Base-by-base conservation (phyloP, 2,888 invertebrate species). In the Lypha dubia region DNA sequence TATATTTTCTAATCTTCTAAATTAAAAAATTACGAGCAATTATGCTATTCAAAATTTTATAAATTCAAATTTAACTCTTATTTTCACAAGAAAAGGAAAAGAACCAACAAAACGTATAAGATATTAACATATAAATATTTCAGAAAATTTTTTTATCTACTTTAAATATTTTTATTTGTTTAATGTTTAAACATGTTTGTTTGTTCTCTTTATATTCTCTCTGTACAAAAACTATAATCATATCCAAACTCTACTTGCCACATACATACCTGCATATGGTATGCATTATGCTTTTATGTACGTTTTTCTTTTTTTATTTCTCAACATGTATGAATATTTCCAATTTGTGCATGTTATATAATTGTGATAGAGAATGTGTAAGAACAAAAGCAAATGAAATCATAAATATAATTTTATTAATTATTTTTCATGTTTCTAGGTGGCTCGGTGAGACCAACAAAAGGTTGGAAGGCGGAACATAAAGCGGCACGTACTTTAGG, bases 401-500 rank as follows among this genome's bases (percentile, higher is more conserved):
- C 20, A 44, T 6, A 15, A 22, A 51, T 20, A 65, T 44, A 70
- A 68, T 53, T 46, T 49, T 76, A 53, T 58, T 86, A 86, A 86
- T 84, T 82, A 85, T 71, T 79, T 79, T 83, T 60, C 70, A 76
- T 62, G 62, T 44, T 89, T 90, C 70, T 89, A 92, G 92, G 93
- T 89, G 93, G 92, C 81, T 92, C 92, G 22, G 94, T 96, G 79
- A 94, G 96, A 75, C 95, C 95, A 68, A 95, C 95, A 51, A 96
- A 96, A 92, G 96, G 97, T 87, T 97, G 97, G 97, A 93, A 96
- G 85, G 96, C 96, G 8, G 97, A 97, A 89, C 97, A 97, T 93
- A 97, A 97, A 91, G 98, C 98, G 0, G 98, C 98, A 53, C 95
- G 98, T 89, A 99, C 98, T 65, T 94, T 98, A 53, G 98, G 98